phyloP scores from a whole-genome alignment of 2,113 vertebrate genomes.

The Picathartes gymnocephalus region DNA sequence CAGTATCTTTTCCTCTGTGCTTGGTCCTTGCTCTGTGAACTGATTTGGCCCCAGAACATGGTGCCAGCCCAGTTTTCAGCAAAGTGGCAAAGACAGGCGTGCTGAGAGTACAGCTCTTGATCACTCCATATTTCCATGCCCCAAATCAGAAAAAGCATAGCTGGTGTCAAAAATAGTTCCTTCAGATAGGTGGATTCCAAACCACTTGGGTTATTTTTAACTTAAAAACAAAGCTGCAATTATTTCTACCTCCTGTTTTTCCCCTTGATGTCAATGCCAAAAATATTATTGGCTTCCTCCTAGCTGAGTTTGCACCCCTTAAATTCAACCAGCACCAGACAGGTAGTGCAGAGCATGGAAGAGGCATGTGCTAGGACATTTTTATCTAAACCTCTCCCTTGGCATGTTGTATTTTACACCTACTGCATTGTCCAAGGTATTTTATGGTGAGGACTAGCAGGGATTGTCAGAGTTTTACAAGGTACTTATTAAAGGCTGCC shows the following conservation, averaged over 20 bases:
- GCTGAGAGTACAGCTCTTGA: neutral
- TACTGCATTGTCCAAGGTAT: neutral
- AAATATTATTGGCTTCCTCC: neutral
- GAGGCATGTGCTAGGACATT: neutral
- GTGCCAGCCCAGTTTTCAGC: neutral
- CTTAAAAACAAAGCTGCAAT: slow-evolving; percentile 2
- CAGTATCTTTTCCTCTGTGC: neutral
- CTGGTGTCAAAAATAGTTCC: neutral
- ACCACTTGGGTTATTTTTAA: neutral
- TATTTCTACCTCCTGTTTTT: neutral
- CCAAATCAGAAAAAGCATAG: neutral
- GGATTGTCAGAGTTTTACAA: neutral
- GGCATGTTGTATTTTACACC: neutral
- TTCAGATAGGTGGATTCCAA: neutral
- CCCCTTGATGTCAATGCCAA: neutral
- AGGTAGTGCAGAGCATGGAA: neutral
- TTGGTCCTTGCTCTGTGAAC: neutral
- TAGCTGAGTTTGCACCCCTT: neutral
- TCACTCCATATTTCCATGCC: neutral
- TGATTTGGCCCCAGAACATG: neutral
- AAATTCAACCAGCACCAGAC: neutral
- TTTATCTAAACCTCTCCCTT: neutral
- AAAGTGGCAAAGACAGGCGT: neutral
- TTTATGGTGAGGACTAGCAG: neutral
- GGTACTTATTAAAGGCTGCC: neutral